A percentile compares a stretch with the other conserved stretches of the same genome.
phyloP scores from a whole-genome alignment of 2,113 vertebrate species.

The Condylura cristata region DNA sequence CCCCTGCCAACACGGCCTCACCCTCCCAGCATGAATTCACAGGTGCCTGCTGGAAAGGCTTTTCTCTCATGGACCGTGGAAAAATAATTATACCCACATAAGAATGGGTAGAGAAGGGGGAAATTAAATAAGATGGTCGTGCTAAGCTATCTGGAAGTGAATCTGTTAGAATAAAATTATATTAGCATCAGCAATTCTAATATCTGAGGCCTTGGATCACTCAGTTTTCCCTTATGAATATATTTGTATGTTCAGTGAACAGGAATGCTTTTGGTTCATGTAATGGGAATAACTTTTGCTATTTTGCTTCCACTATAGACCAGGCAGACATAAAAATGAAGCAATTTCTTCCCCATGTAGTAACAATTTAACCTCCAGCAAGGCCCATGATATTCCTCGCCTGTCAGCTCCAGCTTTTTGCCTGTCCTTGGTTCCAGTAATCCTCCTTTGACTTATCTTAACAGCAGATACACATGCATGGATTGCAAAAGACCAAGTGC shows the following conservation, averaged over 20 bases:
- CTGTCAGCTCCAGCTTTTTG: neutral
- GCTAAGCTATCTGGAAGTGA: conserved; percentile 15
- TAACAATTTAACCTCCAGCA: neutral
- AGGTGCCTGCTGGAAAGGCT: neutral
- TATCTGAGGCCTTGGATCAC: neutral
- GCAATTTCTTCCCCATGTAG: neutral
- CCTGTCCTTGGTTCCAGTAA: neutral
- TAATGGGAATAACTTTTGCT: neutral
- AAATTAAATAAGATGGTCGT: neutral
- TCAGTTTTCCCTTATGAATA: conserved; percentile 21
- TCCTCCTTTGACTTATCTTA: neutral
- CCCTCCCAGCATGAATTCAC: neutral
- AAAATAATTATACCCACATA: neutral
- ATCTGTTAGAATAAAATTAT: conserved; percentile 30
- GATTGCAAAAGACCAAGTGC: neutral
- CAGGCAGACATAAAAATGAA: neutral
- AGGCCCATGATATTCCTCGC: no score
- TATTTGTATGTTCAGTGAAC: neutral
- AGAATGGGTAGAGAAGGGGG: neutral
- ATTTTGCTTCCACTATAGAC: neutral
- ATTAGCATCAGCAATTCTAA: neutral
- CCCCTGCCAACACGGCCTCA: neutral
- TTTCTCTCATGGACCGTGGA: neutral
- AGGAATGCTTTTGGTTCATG: conserved; percentile 3
- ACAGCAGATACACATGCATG: neutral